Evolutionary conservation across 2,888 invertebrate species (phyloP).

Genomic region (Drosophila diplacantha): DNA sequence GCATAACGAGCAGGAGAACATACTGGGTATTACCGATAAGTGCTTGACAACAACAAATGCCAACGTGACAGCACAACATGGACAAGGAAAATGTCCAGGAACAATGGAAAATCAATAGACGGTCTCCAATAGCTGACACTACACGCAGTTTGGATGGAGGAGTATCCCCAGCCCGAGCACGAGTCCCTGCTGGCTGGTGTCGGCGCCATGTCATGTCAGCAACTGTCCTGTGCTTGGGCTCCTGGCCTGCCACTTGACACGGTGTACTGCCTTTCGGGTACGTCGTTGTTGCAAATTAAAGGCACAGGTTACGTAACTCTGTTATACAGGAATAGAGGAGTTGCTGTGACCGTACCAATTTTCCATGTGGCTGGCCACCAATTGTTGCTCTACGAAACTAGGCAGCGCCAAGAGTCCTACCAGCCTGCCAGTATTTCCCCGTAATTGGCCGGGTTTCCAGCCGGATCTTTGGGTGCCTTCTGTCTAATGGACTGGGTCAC

Average conservation of each 20-base stretch:
- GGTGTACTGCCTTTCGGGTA: constrained; percentile 9
- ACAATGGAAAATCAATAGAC: constrained; percentile 44
- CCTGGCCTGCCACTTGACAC: constrained; percentile 8
- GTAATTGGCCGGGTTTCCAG: constrained; percentile 28
- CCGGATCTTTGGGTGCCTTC: constrained; percentile 4
- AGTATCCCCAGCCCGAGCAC: constrained; percentile 4
- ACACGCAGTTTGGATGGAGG: constrained; percentile 25
- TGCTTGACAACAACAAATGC: constrained; percentile 31
- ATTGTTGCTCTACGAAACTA: constrained; percentile 47
- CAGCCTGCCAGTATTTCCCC: constrained; percentile 1
- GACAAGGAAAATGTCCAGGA: constrained; percentile 17
- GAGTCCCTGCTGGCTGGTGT: constrained; percentile 9
- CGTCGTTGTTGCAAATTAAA: constrained; percentile 54
- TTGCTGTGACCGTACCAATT: constrained; percentile 43
- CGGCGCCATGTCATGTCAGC: constrained; percentile 42
- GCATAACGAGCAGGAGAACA: constrained; percentile 2
- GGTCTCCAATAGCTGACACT: constrained; percentile 18
- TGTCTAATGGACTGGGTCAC: constrained; percentile 43
- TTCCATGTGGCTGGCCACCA: constrained; percentile 57
- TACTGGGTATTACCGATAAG: constrained; percentile 22
- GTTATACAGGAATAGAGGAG: constrained; percentile 1
- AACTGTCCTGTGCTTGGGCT: constrained; percentile 21
- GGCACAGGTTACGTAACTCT: constrained; percentile 23
- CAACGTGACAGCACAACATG: constrained; percentile 24
- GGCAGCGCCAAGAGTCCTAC: constrained; percentile 10